phyloP scores from a whole-genome alignment of 2,888 invertebrate species.

The Acrobasis suavella region DNA sequence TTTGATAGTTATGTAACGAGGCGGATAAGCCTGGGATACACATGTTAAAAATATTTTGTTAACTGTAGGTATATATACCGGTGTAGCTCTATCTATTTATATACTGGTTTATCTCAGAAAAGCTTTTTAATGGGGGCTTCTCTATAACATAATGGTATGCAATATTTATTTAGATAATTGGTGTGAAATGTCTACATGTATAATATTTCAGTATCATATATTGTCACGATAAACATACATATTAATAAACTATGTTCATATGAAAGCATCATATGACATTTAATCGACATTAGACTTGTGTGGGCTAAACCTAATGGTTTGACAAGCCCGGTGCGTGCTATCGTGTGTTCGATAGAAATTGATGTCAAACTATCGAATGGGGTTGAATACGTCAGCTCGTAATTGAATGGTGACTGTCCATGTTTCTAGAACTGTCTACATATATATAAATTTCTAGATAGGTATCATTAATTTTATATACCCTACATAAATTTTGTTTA shows the following conservation, averaged over 20 bases:
- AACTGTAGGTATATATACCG: too few relatives aligned
- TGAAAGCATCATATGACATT: too few relatives aligned
- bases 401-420: constrained; percentile 37
- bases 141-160: too few relatives aligned
- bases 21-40: background rate
- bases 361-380: constrained; percentile 36
- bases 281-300: constrained; percentile 2
- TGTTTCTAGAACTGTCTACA: constrained; percentile 33
- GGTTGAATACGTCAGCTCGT: constrained; percentile 31
- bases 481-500: background rate
- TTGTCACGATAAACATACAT: too few relatives aligned
- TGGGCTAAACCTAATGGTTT: constrained; percentile 11
- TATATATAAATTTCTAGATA: constrained; percentile 21
- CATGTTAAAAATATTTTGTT: too few relatives aligned
- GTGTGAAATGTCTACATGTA: too few relatives aligned
- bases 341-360: constrained; percentile 28
- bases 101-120: too few relatives aligned
- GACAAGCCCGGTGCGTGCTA: constrained; percentile 20
- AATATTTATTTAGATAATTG: too few relatives aligned
- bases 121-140: too few relatives aligned
- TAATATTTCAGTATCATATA: too few relatives aligned
- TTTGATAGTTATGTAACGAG: constrained; percentile 19
- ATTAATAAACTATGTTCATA: too few relatives aligned
- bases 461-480: background rate
- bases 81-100: too few relatives aligned